Evolutionary conservation across 1,140 invertebrate genomes (phyloP).

Genomic region (Drosophila equinoxialis): DNA sequence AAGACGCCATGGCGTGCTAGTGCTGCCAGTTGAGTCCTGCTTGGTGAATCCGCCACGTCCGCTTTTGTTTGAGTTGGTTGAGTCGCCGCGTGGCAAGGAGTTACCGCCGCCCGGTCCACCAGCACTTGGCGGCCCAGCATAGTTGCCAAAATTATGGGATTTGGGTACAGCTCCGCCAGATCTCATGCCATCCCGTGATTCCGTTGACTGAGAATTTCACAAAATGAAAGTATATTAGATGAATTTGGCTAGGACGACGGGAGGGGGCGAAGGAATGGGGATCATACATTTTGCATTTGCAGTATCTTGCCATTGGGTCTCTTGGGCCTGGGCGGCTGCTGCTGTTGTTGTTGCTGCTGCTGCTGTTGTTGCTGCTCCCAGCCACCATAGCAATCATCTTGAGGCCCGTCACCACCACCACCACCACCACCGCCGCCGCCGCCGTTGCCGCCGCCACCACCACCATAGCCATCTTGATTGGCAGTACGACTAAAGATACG

Average conservation of each 20-base stretch:
- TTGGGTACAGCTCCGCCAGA: slow-evolving; percentile 88
- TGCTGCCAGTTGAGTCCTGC: slow-evolving; percentile 89
- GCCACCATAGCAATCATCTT: slow-evolving; percentile 63
- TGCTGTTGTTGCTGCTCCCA: slow-evolving; percentile 60
- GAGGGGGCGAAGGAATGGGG: not conserved
- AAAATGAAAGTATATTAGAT: not conserved
- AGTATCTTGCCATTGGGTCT: slow-evolving; percentile 77
- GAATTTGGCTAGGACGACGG: not conserved
- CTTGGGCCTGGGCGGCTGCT: slow-evolving; percentile 59
- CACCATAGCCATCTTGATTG: slow-evolving; percentile 65
- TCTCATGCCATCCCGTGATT: slow-evolving; percentile 83
- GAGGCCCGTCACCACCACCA: not conserved
- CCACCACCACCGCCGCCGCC: slow-evolving; percentile 3
- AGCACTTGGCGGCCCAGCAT: slow-evolving; percentile 84
- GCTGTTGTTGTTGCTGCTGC: slow-evolving; percentile 51
- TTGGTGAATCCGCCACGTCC: slow-evolving; percentile 85
- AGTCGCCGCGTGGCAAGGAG: slow-evolving; percentile 84
- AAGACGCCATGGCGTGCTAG: slow-evolving; percentile 87
- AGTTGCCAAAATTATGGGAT: slow-evolving; percentile 93
- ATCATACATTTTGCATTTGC: slow-evolving; percentile 76
- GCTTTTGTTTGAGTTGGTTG: slow-evolving; percentile 74
- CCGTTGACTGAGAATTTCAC: slow-evolving; percentile 84
- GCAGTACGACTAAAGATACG: slow-evolving; percentile 89
- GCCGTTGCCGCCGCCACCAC: slow-evolving; percentile 19
- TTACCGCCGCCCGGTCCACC: slow-evolving; percentile 62